These are phyloP conservation scores for Drosophila melanica DNA, from an alignment of 1,140 invertebrate species.

Conservation along the genomic window DNA sequence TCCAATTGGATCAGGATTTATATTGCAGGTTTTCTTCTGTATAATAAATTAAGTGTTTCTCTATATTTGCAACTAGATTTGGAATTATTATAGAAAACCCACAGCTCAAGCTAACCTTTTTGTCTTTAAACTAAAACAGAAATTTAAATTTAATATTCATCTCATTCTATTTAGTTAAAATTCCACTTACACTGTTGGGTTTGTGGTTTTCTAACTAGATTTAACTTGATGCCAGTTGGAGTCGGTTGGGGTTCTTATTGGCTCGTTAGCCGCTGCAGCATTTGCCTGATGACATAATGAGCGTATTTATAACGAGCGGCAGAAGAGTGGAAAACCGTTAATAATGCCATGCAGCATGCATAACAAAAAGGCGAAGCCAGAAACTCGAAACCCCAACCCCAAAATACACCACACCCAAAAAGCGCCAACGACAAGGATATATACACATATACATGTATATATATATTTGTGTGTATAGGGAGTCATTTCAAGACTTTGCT, in stretches of 20 bases:
- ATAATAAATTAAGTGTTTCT: too few species aligned
- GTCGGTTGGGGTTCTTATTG: neutral
- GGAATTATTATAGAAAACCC: too few species aligned
- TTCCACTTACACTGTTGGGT: neutral
- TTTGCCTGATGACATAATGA: constrained; percentile 51
- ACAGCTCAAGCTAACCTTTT: too few species aligned
- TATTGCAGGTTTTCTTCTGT: too few species aligned
- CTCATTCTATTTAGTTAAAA: neutral
- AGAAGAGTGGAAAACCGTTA: constrained; percentile 14
- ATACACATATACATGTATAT: constrained; percentile 1
- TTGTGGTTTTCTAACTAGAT: neutral
- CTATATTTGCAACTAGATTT: too few species aligned
- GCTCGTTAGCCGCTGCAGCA: constrained; percentile 12
- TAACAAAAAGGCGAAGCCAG: neutral
- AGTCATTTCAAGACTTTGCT: constrained; percentile 21
- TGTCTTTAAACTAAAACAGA: too few species aligned
- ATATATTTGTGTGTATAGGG: constrained; percentile 6
- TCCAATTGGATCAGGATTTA: too few species aligned
- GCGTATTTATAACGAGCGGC: constrained; percentile 28
- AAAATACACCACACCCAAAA: neutral
- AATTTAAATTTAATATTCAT: too few species aligned
- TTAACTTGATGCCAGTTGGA: neutral
- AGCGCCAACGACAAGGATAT: constrained; percentile 1
- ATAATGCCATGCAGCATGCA: constrained; percentile 39
- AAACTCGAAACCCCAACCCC: neutral